phyloP scores from a whole-genome alignment of 2,888 invertebrate genomes.

The Miltochrista miniata region DNA sequence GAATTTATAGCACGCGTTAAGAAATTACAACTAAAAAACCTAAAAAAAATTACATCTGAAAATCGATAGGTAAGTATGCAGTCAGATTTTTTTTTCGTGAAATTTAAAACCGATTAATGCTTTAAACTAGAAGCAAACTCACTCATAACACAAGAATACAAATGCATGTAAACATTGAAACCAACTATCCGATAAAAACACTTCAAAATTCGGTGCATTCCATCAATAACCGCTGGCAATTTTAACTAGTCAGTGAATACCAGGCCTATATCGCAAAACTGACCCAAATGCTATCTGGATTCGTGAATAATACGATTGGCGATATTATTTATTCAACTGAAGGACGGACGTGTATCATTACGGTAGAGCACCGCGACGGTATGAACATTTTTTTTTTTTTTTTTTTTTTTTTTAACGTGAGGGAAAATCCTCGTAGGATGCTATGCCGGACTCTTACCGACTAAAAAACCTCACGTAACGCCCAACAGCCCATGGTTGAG shows the following conservation, averaged over 20 bases:
- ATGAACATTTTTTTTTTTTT: too few species aligned
- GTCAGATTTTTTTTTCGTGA: too few species aligned
- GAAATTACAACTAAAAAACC: too few species aligned
- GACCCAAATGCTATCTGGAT: conserved; percentile 38
- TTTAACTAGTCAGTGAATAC: conserved; percentile 17
- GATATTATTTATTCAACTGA: conserved; percentile 52
- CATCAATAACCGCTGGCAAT: conserved; percentile 18
- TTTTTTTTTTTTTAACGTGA: too few species aligned
- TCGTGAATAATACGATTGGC: conserved; percentile 45
- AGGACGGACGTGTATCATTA: conserved; percentile 47
- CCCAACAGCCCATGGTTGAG: too few species aligned
- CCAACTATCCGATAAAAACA: conserved; percentile 16
- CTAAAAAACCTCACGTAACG: too few species aligned
- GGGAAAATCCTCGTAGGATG: too few species aligned
- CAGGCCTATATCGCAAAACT: conserved; percentile 22
- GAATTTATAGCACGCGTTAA: too few species aligned
- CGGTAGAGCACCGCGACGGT: conserved; percentile 41
- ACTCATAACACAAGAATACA: conserved; percentile 11
- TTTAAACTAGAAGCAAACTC: conserved; percentile 5
- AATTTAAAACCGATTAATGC: not conserved
- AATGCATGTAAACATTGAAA: too few species aligned
- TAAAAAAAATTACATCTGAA: too few species aligned
- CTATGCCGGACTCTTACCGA: too few species aligned
- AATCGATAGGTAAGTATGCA: too few species aligned
- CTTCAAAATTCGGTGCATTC: conserved; percentile 11